These are phyloP conservation scores for Tragelaphus buxtoni DNA, from an alignment of 2,113 vertebrate species.

Conservation along the genomic window DNA sequence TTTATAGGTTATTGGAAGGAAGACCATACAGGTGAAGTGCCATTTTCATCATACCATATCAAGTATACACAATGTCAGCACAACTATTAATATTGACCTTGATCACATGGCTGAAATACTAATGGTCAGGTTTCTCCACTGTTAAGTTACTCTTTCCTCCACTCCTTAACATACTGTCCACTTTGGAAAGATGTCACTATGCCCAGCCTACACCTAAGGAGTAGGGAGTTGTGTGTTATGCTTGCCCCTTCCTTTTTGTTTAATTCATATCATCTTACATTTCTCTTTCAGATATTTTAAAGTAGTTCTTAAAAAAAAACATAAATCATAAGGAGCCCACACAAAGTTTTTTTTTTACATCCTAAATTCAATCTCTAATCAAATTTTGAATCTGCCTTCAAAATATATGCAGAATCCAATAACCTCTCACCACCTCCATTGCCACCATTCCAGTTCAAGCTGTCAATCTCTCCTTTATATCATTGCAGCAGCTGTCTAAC, in stretches of 20 bases:
- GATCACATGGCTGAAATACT: neutral
- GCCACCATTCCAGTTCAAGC: neutral
- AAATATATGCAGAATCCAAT: neutral
- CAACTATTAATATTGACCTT: neutral
- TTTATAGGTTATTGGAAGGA: neutral
- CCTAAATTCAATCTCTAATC: neutral
- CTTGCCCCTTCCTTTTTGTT: neutral
- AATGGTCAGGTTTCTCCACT: neutral
- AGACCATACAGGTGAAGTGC: neutral
- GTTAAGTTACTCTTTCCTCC: neutral
- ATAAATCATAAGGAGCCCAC: neutral
- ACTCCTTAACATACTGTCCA: neutral
- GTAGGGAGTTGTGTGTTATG: neutral
- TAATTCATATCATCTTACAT: neutral
- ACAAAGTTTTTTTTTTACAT: neutral
- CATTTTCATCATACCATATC: neutral
- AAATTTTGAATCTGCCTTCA: neutral
- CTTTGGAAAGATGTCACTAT: neutral
- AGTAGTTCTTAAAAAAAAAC: neutral
- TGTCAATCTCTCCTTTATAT: neutral
- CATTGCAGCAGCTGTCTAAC: neutral
- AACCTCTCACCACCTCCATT: neutral
- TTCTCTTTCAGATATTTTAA: conserved; percentile 1
- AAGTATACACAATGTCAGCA: neutral
- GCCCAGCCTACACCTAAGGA: neutral